phyloP scores from a whole-genome alignment of 2,113 vertebrate genomes.

The Cricetomys ansorgei region DNA sequence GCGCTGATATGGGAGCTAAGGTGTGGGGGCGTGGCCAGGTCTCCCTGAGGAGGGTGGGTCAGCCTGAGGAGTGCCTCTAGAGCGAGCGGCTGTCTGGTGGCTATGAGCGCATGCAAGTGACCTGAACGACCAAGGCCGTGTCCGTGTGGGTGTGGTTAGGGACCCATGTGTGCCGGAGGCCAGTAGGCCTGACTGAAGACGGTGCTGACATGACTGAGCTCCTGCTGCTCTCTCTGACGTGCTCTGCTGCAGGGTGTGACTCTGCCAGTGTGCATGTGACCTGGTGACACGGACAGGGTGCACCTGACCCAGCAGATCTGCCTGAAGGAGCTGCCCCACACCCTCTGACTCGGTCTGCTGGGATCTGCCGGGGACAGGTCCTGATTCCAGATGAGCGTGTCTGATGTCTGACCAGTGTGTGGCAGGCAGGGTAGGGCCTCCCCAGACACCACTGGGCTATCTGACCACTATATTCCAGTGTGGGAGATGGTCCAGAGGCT shows the following conservation, averaged over 20 bases:
- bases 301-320: not conserved
- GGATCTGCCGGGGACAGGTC: not conserved
- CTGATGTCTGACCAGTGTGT: not conserved
- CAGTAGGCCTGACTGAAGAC: not conserved
- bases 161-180: not conserved
- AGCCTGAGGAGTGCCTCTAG: not conserved
- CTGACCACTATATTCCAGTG: not conserved
- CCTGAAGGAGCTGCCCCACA: not conserved
- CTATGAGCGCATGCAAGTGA: not conserved
- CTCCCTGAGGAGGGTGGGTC: not conserved
- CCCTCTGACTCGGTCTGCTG: not conserved
- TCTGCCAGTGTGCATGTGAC: not conserved
- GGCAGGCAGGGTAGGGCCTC: not conserved
- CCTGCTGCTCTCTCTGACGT: not conserved
- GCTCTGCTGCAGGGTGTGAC: not conserved
- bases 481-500: not conserved
- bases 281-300: not conserved
- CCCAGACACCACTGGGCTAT: not conserved
- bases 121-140: not conserved
- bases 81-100: not conserved
- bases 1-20: not conserved
- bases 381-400: not conserved
- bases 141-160: not conserved
- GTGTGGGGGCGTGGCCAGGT: not conserved
- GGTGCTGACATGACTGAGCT: not conserved